phyloP scores from a whole-genome alignment of 2,113 vertebrate species.

The Silurus glanis region DNA sequence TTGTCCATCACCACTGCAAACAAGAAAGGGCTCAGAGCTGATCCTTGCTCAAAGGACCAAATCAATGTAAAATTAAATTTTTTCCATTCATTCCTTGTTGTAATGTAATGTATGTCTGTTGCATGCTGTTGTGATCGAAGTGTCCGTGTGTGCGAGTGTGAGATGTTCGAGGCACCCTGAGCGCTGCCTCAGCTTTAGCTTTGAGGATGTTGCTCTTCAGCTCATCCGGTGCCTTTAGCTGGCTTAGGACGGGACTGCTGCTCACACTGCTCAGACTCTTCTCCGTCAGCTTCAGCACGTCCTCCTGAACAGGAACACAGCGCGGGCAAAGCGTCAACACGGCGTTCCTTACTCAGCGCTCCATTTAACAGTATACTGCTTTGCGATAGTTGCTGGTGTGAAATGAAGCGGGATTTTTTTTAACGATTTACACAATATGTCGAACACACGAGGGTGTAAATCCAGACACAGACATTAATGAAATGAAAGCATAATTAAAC shows the following conservation, averaged over 20 bases:
- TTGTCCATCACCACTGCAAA: too few relatives aligned
- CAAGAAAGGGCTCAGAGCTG: too few relatives aligned
- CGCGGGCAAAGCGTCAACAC: not conserved
- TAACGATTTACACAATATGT: not conserved
- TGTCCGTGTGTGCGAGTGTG: not conserved
- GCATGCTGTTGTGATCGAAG: not conserved
- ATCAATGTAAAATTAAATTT: too few relatives aligned
- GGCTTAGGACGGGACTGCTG: constrained; percentile 70
- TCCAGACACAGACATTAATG: not conserved
- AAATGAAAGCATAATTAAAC: not conserved
- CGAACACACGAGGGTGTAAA: not conserved
- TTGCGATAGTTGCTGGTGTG: not conserved
- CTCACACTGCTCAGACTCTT: constrained; percentile 85
- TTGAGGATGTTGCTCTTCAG: constrained; percentile 95
- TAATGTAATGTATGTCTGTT: not conserved
- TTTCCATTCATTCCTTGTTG: not conserved
- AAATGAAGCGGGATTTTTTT: not conserved
- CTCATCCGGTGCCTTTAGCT: constrained; percentile 75
- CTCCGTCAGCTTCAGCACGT: constrained; percentile 85
- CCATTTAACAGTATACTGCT: not conserved
- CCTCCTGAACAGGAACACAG: constrained; percentile 73
- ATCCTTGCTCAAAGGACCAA: too few relatives aligned
- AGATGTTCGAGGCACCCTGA: constrained; percentile 74
- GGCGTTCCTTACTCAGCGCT: not conserved
- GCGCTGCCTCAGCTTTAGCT: constrained; percentile 82